Conservation (phyloP, 2,888 invertebrate species). For the Tethea ocularis region DNA sequence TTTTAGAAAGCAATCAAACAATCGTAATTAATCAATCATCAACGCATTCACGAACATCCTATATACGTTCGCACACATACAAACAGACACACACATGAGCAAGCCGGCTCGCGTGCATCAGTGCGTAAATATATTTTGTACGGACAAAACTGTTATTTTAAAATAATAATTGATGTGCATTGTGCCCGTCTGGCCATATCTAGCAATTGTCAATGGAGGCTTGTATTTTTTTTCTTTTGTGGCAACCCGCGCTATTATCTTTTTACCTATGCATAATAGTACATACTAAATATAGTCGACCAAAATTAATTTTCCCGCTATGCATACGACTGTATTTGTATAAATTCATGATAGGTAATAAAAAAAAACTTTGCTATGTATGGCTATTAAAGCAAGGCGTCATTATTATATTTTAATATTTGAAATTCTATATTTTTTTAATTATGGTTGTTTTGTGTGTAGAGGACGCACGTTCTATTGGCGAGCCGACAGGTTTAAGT, state of each 20-base stretch:
- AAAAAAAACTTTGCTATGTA: too few species aligned
- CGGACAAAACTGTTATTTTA: slow-evolving; percentile 83
- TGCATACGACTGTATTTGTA: slow-evolving; percentile 1
- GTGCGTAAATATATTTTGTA: slow-evolving; percentile 81
- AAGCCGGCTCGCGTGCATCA: slow-evolving; percentile 47
- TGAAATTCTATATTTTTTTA: too few species aligned
- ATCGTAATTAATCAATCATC: slow-evolving; percentile 67
- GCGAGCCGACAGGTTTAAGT: too few species aligned
- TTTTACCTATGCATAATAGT: slow-evolving; percentile 28
- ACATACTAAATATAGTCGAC: slow-evolving; percentile 38
- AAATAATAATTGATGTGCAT: slow-evolving; percentile 79
- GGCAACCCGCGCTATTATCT: slow-evolving; percentile 25
- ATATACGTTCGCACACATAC: slow-evolving; percentile 41
- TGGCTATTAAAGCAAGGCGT: too few species aligned
- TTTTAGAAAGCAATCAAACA: slow-evolving; percentile 60
- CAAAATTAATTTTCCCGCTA: slow-evolving; percentile 42
- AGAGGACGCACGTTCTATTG: too few species aligned
- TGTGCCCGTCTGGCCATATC: slow-evolving; percentile 49
- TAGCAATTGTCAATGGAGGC: slow-evolving; percentile 65
- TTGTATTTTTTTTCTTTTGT: slow-evolving; percentile 66
- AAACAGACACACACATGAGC: slow-evolving; percentile 27
- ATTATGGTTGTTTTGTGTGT: too few species aligned
- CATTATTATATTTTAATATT: too few species aligned
- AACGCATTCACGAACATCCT: slow-evolving; percentile 64
- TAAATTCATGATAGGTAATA: slow-evolving; percentile 10